A percentile compares a stretch with the other conserved stretches of the same genome.
phyloP scores from a whole-genome alignment of 2,113 vertebrate genomes.

The Ginglymostoma cirratum region DNA sequence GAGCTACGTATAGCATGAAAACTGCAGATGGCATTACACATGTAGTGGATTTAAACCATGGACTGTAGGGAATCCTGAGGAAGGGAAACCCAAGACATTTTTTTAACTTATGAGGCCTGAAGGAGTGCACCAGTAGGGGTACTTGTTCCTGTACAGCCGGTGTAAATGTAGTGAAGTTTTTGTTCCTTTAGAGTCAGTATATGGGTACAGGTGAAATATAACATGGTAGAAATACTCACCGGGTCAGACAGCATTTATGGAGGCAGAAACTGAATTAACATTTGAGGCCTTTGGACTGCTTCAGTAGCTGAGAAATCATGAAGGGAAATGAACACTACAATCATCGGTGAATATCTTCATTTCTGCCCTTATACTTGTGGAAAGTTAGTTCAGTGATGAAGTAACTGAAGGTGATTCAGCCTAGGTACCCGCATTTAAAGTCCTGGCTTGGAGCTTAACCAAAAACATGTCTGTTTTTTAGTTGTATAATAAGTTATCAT shows the following conservation, averaged over 20 bases:
- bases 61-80: too few species aligned
- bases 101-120: too few species aligned
- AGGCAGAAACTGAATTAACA: too few species aligned
- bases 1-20: neutral
- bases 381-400: neutral
- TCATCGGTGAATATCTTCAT: neutral
- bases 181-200: neutral
- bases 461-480: neutral
- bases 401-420: neutral
- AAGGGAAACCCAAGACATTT: too few species aligned
- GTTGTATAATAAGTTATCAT: neutral
- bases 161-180: neutral
- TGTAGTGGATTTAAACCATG: neutral
- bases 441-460: neutral
- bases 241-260: too few species aligned
- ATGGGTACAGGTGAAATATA: neutral
- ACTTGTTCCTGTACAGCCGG: neutral
- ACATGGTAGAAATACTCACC: too few species aligned
- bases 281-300: neutral
- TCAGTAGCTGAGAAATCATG: neutral
- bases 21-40: neutral
- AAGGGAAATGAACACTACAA: neutral
- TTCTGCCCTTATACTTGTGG: neutral
- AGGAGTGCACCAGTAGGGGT: neutral
- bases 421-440: neutral